phyloP scores from a whole-genome alignment of 1,140 invertebrate species.

The Drosophila lacertosa region DNA sequence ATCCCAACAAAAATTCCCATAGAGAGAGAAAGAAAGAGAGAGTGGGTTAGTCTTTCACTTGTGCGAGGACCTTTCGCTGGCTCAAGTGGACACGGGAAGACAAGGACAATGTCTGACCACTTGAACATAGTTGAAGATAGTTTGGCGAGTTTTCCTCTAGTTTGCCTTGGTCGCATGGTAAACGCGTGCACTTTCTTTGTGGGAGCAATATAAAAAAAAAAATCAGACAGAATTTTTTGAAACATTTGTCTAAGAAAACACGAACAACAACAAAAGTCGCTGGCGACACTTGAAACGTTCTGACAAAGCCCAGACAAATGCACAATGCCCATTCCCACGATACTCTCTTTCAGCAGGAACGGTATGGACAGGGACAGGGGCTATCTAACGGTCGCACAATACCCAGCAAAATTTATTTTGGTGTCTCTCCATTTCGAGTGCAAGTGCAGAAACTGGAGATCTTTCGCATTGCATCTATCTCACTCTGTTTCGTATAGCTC shows the following conservation, averaged over 20 bases:
- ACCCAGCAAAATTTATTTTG: constrained; percentile 29
- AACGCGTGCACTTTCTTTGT: constrained; percentile 72
- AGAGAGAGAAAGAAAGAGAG: too few species aligned
- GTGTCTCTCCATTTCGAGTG: constrained; percentile 47
- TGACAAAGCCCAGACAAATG: constrained; percentile 66
- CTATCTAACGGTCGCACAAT: constrained; percentile 52
- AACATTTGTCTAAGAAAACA: constrained; percentile 78
- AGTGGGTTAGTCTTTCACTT: constrained; percentile 51
- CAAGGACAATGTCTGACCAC: constrained; percentile 56
- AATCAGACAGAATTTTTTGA: constrained; percentile 49
- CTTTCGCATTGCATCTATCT: constrained; percentile 52
- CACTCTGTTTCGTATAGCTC: constrained; percentile 52
- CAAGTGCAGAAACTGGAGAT: constrained; percentile 81
- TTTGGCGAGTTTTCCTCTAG: background rate
- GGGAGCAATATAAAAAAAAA: constrained; percentile 47
- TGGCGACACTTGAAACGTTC: constrained; percentile 77
- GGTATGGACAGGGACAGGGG: constrained; percentile 19
- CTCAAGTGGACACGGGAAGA: constrained; percentile 75
- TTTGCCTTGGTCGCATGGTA: constrained; percentile 53
- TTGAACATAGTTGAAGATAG: constrained; percentile 45
- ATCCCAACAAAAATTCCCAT: constrained; percentile 16
- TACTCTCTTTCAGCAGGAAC: constrained; percentile 61
- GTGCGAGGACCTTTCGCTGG: constrained; percentile 50
- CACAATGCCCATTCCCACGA: constrained; percentile 80
- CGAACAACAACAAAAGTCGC: constrained; percentile 35